phyloP scores from a whole-genome alignment of 2,113 vertebrate species.

The Bos indicus region DNA sequence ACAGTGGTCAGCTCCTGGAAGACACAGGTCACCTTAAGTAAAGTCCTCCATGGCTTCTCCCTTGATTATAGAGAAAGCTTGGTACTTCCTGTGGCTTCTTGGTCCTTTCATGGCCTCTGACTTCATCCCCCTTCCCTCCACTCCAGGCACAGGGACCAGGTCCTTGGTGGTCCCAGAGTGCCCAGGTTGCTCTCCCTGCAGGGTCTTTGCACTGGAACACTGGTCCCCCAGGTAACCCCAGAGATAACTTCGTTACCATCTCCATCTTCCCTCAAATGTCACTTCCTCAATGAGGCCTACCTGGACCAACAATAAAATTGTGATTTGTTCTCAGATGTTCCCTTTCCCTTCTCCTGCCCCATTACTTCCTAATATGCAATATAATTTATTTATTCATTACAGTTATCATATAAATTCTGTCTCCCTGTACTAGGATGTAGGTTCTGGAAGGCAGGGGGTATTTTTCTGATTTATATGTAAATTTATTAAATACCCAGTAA shows the following conservation, averaged over 20 bases:
- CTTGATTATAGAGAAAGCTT: neutral
- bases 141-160: neutral
- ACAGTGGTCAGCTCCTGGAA: neutral
- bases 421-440: neutral
- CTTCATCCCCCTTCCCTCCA: neutral
- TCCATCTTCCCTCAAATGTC: neutral
- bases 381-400: neutral
- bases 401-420: neutral
- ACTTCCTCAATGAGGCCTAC: neutral
- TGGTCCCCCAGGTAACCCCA: neutral
- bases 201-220: neutral
- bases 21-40: neutral
- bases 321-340: neutral
- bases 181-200: neutral
- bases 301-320: neutral
- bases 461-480: neutral
- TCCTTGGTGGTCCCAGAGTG: neutral
- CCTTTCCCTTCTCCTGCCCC: neutral
- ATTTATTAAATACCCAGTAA: neutral
- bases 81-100: too few relatives aligned
- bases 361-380: neutral
- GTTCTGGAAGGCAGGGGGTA: neutral
- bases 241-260: neutral
- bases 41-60: neutral
- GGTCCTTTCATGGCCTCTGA: neutral